Evolutionary conservation across 2,113 vertebrate genomes (phyloP), one percentile per base, ranked within the genome.

Genomic region (Halcyon senegalensis): DNA sequence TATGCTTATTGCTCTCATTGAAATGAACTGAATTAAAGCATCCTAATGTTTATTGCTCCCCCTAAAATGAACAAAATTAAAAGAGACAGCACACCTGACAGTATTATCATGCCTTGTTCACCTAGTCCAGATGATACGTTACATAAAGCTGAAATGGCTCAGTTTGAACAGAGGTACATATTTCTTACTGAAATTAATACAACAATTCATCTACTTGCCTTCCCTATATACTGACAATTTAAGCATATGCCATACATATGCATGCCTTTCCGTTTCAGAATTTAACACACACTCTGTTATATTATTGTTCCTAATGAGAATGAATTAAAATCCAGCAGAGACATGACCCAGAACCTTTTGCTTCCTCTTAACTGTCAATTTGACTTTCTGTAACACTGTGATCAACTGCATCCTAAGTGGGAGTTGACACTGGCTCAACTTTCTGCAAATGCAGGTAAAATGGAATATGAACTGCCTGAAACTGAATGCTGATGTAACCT

Each of bases 41-140:
- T 74, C 64, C 51, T 97, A 97, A 98, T 97, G 96, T 95, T 98
- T 98, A 97, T 98, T 96, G 77, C 94, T 97, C 31, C 69, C 89
- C 96, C 80, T 66, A 76, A 96, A 95, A 97, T 92, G 83, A 97
- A 93, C 43, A 94, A 91, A 93, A 96, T 97, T 98, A 97, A 98
- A 74, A 85, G 86, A 94, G 51, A 88, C 87, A 84, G 83, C 60
- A 89, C 78, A 96, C 92, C 87, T 96, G 90, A 93, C 88, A 75
- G 48, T 76, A 74, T 95, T 95, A 97, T 95, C 82, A 80, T 84
- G 84, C 64, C 50, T 93, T 81, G 55, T 86, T 96, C 94, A 21
- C 7, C 72, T 76, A 96, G 69, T 72, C 81, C 63, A 96, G 92
- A 92, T 69, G 95, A 85, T 60, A 76, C 1, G 10, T 94, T 96